Evolutionary conservation across 2,888 invertebrate genomes (phyloP), one percentile per base, ranked within the genome.

Genomic region (Nowickia ferox): DNA sequence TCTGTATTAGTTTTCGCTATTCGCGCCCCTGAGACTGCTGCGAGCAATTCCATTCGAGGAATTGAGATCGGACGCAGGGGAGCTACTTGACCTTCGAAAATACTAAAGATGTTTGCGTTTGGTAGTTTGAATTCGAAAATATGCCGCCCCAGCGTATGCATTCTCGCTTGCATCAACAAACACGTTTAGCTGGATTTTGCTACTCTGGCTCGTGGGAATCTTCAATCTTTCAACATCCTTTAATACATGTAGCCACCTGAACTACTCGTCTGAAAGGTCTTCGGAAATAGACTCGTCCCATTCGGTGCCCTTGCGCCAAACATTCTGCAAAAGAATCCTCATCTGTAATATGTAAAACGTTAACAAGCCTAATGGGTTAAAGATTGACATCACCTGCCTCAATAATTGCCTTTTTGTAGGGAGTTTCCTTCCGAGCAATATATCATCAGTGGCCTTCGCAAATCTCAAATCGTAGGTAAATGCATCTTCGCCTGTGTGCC

Each of bases 41-140:
- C 55, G 5, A 55, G 55, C 11, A 55, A 10, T 22, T 55, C 55
- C 55, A 55, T 55, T 1, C 55, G 55, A 55, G 55, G 55, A 55
- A n/a, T n/a, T n/a, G n/a, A n/a, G n/a, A n/a, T n/a, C n/a, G n/a
- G n/a, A n/a, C n/a, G n/a, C n/a, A n/a, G 1, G 11, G 22, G 55
- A 22, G 55, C 22, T 13, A 55, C 55, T 22, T 55, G 22, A 10
- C 10, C 13, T 22, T 55, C n/a, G n/a, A n/a, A n/a, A n/a, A n/a
- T n/a, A n/a, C n/a, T n/a, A n/a, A n/a, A n/a, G n/a, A n/a, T n/a
- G n/a, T n/a, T n/a, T n/a, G n/a, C n/a, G n/a, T n/a, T n/a, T n/a
- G n/a, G n/a, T 13, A 3, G 22, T 85, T 87, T 88, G 17, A 87
- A 78, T 19, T 84, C 86, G 59, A 59, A 38, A 59, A 15, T 59